Conservation (phyloP, 1,140 invertebrate species). For the Heliconius hewitsoni region DNA sequence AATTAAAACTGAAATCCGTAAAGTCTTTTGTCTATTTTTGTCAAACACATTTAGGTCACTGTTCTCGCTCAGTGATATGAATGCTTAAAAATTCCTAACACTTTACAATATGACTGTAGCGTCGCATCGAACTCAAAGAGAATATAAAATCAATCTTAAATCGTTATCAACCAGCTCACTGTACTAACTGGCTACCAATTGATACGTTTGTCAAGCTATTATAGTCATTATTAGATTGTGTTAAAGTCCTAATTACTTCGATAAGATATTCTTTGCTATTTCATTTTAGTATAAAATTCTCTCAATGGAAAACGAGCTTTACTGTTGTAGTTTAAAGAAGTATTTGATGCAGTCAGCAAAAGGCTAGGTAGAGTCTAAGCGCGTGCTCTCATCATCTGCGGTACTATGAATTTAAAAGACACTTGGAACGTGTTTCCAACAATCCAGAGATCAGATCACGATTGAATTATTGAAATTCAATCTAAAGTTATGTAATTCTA, state of each 20-base stretch:
- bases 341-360: constrained; percentile 17
- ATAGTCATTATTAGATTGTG: constrained; percentile 18
- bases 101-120: constrained; percentile 20
- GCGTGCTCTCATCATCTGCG: constrained; percentile 42
- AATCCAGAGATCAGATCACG: constrained; percentile 44
- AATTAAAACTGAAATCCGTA: background rate
- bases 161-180: constrained; percentile 28
- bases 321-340: constrained; percentile 16
- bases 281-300: background rate
- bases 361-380: constrained; percentile 30
- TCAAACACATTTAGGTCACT: constrained; percentile 2
- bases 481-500: constrained; percentile 20
- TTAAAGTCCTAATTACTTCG: constrained; percentile 30
- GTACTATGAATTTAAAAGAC: constrained; percentile 46
- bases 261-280: constrained; percentile 20
- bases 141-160: constrained; percentile 44
- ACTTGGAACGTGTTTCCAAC: constrained; percentile 40
- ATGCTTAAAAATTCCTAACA: constrained; percentile 29
- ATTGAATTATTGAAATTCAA: constrained; percentile 48
- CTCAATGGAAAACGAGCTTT: constrained; percentile 29
- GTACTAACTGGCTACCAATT: constrained; percentile 24
- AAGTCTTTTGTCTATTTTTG: background rate
- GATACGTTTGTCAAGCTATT: constrained; percentile 11
- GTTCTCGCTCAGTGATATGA: constrained; percentile 16
- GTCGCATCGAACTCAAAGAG: constrained; percentile 31